phyloP scores from a whole-genome alignment of 1,140 invertebrate species.

The Lepidostoma basale region DNA sequence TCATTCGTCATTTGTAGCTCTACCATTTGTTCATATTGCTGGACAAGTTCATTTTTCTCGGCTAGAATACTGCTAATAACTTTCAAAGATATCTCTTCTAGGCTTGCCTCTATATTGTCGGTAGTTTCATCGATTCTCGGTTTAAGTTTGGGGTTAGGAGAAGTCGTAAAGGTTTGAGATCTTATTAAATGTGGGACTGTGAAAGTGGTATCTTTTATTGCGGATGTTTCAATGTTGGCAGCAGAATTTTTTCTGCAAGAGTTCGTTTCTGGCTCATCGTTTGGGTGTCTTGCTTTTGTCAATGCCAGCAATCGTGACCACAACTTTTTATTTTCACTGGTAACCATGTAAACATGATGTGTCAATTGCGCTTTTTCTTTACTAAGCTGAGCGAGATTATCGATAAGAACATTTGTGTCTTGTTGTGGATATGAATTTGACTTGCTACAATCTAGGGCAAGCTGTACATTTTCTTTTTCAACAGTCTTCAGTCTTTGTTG shows the following conservation, averaged over 20 bases:
- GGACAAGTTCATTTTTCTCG: conserved; percentile 70
- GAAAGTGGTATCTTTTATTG: conserved; percentile 59
- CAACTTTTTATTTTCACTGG: conserved; percentile 77
- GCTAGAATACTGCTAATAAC: conserved; percentile 70
- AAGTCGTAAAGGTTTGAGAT: conserved; percentile 68
- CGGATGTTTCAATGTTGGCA: conserved; percentile 52
- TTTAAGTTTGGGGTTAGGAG: conserved; percentile 59
- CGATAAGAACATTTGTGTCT: conserved; percentile 58
- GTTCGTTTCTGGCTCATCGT: conserved; percentile 53
- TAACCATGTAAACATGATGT: conserved; percentile 78
- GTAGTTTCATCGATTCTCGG: conserved; percentile 58
- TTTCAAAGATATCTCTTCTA: conserved; percentile 79
- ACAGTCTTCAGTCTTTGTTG: conserved; percentile 70
- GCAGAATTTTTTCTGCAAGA: neutral
- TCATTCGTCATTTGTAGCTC: conserved; percentile 64
- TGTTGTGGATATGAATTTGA: conserved; percentile 46
- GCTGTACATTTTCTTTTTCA: conserved; percentile 75
- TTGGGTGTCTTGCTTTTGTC: conserved; percentile 53
- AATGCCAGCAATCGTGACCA: conserved; percentile 75
- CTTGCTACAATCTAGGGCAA: conserved; percentile 63
- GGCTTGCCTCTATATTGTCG: conserved; percentile 66
- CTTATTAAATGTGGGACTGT: conserved; percentile 51
- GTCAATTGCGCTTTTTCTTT: conserved; percentile 76
- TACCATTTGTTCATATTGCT: conserved; percentile 69
- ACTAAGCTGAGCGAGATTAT: conserved; percentile 69